phyloP scores from a whole-genome alignment of 64 coral and sea anemone species.

The Stichodactyla mertensii region DNA sequence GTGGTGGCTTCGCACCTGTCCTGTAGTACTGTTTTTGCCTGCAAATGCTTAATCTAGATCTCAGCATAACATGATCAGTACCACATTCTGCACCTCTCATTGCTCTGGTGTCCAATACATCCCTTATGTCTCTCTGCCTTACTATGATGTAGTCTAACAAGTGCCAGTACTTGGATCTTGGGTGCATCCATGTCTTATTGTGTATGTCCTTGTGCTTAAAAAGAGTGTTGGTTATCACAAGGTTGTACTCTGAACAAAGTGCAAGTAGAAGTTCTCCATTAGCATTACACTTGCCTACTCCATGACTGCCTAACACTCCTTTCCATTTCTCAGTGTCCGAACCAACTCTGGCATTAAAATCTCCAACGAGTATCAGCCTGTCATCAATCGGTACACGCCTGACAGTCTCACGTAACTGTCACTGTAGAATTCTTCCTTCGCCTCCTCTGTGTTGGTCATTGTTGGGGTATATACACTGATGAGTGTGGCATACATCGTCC shows the following conservation, averaged over 20 bases:
- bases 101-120: slow-evolving; percentile 18
- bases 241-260: slow-evolving; percentile 15
- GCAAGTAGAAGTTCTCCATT: slow-evolving; percentile 21
- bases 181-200: slow-evolving; percentile 30
- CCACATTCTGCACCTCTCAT: slow-evolving; percentile 42
- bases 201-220: slow-evolving; percentile 23
- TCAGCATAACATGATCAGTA: slow-evolving; percentile 21
- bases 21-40: neutral
- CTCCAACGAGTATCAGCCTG: neutral
- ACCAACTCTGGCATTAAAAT: slow-evolving; percentile 33
- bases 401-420: neutral
- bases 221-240: slow-evolving; percentile 35
- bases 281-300: slow-evolving; percentile 24
- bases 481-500: slow-evolving; percentile 3
- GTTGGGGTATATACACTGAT: slow-evolving; percentile 32
- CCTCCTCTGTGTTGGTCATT: slow-evolving; percentile 20
- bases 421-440: slow-evolving; percentile 16
- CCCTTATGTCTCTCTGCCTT: neutral
- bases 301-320: slow-evolving; percentile 13
- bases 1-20: neutral
- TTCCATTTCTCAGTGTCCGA: slow-evolving; percentile 1
- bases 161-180: slow-evolving; percentile 38
- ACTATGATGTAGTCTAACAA: slow-evolving; percentile 23
- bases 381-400: neutral
- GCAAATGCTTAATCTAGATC: neutral